Base-by-base conservation (phyloP, 2,113 vertebrate genomes). In the Megaceryle maxima region DNA sequence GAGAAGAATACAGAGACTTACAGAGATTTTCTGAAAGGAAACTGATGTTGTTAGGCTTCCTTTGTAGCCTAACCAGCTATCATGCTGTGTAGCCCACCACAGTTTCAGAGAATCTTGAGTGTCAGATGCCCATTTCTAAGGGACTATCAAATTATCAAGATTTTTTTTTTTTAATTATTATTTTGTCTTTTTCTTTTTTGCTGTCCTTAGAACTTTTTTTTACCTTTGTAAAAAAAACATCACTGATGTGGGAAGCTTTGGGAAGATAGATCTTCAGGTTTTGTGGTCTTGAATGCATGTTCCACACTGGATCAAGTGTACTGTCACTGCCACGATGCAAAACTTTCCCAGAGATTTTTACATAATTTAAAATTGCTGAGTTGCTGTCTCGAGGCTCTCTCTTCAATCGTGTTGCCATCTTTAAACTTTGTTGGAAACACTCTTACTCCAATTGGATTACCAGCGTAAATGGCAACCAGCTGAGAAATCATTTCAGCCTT, bases 401-500 rank as follows among this genome's bases (percentile, higher is more conserved):
- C 56, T 90, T 74, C 28, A 7, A 11, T 68, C 83, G 10, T 22
- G 20, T 37, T 77, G 80, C 41, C 21, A 6, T 57, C 89, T 88
- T 68, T 84, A 6, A 60, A 62, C 74, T 82, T 83, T 70, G 63
- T 70, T 62, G 75, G 70, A 62, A 75, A 46, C 31, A 13, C 19
- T 41, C 26, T 93, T 66, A n/a, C 56, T 84, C 69, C 28, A 72
- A 1, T 76, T 92, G 88, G 77, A 92, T 96, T 91, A 88, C 57
- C 25, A 53, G 44, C 66, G 69, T 87, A 91, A 94, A 89, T 92
- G 77, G 50, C 66, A 91, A 15, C 69, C 1, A 26, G 44, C 80
- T 92, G 92, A 88, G 67, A 84, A 70, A 87, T 76, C 66, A 39
- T 64, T 95, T 57, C 66, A 76, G 67, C 69, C 74, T 84, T 91